Percentiles rank a stretch among this genome's conserved stretches.
Evolutionary conservation across 2,888 invertebrate species (phyloP).

Genomic region (Drosophila kokeensis): DNA sequence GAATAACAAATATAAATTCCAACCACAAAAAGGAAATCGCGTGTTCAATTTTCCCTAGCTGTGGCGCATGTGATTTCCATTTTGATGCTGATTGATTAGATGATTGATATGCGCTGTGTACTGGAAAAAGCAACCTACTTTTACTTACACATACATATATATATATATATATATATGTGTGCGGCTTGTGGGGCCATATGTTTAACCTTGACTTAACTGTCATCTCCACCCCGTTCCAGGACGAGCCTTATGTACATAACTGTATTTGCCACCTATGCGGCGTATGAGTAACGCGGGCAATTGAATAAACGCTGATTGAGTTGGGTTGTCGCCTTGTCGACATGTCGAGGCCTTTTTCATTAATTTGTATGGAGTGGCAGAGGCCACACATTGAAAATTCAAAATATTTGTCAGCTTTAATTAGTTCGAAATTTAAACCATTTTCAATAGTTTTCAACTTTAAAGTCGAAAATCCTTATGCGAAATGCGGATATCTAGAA

Average conservation of each 20-base stretch:
- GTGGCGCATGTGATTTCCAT: conserved; percentile 57
- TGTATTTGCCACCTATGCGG: conserved; percentile 12
- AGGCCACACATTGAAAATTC: conserved; percentile 4
- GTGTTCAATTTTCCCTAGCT: conserved; percentile 50
- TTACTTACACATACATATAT: not conserved
- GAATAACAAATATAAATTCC: conserved; percentile 1
- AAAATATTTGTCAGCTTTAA: conserved; percentile 28
- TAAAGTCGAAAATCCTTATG: not conserved
- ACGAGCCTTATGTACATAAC: not conserved
- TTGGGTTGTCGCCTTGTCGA: conserved; percentile 17
- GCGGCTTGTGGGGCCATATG: conserved; percentile 19
- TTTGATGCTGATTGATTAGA: conserved; percentile 72
- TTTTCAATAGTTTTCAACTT: not conserved
- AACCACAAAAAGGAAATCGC: conserved; percentile 44
- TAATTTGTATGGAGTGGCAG: conserved; percentile 29
- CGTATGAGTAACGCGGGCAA: conserved; percentile 55
- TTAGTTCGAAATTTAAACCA: conserved; percentile 2
- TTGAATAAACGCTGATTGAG: conserved; percentile 63
- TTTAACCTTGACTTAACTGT: conserved; percentile 45
- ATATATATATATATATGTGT: not conserved
- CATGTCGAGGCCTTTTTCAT: conserved; percentile 32
- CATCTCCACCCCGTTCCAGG: not conserved
- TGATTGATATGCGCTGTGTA: conserved; percentile 40
- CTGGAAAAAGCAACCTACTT: conserved; percentile 20
- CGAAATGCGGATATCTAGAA: not conserved